Evolutionary conservation across 2,113 vertebrate genomes (phyloP).

Genomic region (Cinclus mexicanus): DNA sequence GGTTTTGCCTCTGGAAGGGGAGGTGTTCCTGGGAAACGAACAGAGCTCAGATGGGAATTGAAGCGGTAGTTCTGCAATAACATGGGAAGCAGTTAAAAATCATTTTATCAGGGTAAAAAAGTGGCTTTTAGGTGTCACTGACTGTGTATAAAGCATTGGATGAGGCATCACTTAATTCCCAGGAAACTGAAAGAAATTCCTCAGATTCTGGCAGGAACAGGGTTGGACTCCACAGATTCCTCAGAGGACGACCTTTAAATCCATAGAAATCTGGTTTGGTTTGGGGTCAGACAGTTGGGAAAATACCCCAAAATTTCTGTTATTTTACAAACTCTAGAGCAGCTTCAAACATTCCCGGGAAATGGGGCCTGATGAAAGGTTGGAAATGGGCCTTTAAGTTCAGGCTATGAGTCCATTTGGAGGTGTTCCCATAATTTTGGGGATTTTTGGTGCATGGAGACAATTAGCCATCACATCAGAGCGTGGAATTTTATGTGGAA

Average conservation of each 20-base stretch:
- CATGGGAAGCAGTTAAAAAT: background rate
- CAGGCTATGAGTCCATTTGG: background rate
- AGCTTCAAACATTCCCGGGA: accelerated
- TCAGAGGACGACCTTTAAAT: background rate
- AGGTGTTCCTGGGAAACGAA: accelerated
- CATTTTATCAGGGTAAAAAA: accelerated
- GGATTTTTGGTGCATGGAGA: background rate
- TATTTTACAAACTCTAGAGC: background rate
- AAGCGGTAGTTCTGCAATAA: background rate
- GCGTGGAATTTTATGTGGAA: background rate
- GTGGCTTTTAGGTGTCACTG: accelerated
- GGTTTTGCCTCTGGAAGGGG: background rate
- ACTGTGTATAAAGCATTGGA: background rate
- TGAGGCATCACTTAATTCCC: background rate
- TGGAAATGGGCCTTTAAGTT: background rate
- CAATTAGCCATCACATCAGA: accelerated
- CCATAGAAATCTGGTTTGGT: background rate
- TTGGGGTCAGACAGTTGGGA: background rate
- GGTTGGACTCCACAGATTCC: background rate
- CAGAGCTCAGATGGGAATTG: background rate
- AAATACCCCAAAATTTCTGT: accelerated
- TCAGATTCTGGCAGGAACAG: background rate
- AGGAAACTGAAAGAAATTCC: background rate
- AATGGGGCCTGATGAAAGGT: accelerated
- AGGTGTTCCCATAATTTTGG: accelerated